These are phyloP conservation scores for Nyctereutes procyonoides DNA, from an alignment of 2,113 vertebrate species.

Conservation along the genomic window DNA sequence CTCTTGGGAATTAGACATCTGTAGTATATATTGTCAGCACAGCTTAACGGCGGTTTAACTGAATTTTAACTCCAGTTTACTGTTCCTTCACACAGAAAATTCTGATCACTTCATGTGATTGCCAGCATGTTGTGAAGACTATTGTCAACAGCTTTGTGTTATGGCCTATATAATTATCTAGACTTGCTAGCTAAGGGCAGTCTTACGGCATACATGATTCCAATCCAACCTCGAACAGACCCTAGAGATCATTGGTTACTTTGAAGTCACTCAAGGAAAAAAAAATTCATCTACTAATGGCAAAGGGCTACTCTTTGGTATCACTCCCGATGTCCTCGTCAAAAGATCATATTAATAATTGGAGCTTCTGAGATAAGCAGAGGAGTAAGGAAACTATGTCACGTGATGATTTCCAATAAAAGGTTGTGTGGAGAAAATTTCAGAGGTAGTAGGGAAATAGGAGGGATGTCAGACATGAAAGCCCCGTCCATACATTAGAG, in stretches of 20 bases:
- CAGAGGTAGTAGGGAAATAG: background rate
- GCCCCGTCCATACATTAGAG: background rate
- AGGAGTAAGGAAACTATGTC: background rate
- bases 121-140: background rate
- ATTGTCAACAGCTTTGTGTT: background rate
- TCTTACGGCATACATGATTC: background rate
- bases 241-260: background rate
- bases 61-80: slow-evolving; percentile 14
- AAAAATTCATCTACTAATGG: background rate
- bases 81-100: background rate
- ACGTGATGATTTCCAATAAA: background rate
- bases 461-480: background rate
- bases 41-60: background rate
- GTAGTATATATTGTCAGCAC: background rate
- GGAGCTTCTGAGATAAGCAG: background rate
- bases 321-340: slow-evolving; percentile 28
- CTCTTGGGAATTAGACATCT: background rate
- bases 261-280: slow-evolving; percentile 22
- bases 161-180: background rate
- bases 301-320: background rate
- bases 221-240: background rate
- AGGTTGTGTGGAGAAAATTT: background rate
- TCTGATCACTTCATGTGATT: background rate
- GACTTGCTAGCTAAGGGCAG: background rate
- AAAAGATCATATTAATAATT: background rate